phyloP scores from a whole-genome alignment of 2,888 invertebrate species.

The Alviniconcha strummeri region DNA sequence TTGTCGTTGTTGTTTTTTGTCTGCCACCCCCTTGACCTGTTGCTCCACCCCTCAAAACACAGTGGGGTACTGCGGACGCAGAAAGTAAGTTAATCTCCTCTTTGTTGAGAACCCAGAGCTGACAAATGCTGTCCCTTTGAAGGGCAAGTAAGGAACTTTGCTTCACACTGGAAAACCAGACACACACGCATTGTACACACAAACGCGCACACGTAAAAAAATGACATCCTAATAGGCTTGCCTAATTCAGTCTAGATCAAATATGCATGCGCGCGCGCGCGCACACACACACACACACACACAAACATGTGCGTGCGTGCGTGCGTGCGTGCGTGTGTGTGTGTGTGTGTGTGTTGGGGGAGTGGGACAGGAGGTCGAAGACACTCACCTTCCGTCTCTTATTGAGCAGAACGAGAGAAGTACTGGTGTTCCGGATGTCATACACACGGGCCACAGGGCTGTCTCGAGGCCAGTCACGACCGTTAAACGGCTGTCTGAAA shows the following conservation, averaged over 20 bases:
- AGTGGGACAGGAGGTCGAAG: not conserved
- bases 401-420: conserved; percentile 62
- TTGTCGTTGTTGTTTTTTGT: too few relatives aligned
- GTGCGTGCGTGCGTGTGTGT: not conserved
- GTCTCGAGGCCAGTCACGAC: conserved; percentile 56
- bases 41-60: too few relatives aligned
- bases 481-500: conserved; percentile 50
- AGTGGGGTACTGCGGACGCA: too few relatives aligned
- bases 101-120: too few relatives aligned
- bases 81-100: too few relatives aligned
- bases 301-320: not conserved
- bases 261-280: not conserved
- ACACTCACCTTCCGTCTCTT: conserved; percentile 46
- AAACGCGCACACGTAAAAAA: not conserved
- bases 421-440: conserved; percentile 59
- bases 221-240: not conserved
- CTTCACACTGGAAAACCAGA: not conserved
- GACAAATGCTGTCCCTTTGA: too few relatives aligned
- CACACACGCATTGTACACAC: not conserved
- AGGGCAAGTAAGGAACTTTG: too few relatives aligned
- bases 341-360: not conserved
- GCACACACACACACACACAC: conserved; percentile 15
- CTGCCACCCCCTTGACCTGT: too few relatives aligned
- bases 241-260: not conserved
- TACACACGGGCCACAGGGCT: conserved; percentile 62